Base-by-base conservation (phyloP, 2,113 vertebrate species). In the Amblyopsis rosae region DNA sequence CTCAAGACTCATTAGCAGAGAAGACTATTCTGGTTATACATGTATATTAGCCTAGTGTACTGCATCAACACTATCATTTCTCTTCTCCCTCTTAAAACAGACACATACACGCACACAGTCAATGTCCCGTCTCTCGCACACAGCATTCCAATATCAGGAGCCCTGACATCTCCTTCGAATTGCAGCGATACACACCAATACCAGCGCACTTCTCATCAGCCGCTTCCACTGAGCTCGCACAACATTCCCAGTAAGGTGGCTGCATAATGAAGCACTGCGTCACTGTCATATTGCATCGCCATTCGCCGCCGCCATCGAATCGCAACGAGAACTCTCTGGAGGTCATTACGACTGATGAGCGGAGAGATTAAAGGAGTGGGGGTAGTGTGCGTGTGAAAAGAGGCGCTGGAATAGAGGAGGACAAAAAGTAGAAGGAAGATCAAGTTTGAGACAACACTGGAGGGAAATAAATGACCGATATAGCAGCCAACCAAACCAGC, bases 241-340 rank as follows among this genome's bases (percentile, higher is more conserved):
- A 70, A 77, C 67, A 73, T 65, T 84, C 72, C 81, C 79, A 72
- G 65, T 80, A 70, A 82, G 77, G 66, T 67, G 79, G 77, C 84
- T 78, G 78, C 79, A 15, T 82, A 84, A 80, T 66, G 80, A 84
- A 79, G 77, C 70, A 72, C 69, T 73, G 83, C 66, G 87, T 82
- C 85, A 77, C 62, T 67, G 79, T 86, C 82, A 79, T 79, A 70
- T 81, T 65, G 71, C 67, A 68, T 82, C 60, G 69, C 26, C 26
- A 26, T 26, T 26, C 26, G 26, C 26, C 26, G 2, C 75, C 59
- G 63, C 69, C 74, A 76, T 65, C 79, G 53, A 72, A 65, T 79
- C 81, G 83, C 74, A 68, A 3, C 47, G 65, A 63, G 60, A 78
- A 70, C 51, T 5, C 58, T 79, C 79, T 80, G 82, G 82, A 87